Evolutionary conservation across 1,140 invertebrate species (phyloP), one percentile per base, ranked within the genome.

Genomic region (Zaprionus kolodkinae): DNA sequence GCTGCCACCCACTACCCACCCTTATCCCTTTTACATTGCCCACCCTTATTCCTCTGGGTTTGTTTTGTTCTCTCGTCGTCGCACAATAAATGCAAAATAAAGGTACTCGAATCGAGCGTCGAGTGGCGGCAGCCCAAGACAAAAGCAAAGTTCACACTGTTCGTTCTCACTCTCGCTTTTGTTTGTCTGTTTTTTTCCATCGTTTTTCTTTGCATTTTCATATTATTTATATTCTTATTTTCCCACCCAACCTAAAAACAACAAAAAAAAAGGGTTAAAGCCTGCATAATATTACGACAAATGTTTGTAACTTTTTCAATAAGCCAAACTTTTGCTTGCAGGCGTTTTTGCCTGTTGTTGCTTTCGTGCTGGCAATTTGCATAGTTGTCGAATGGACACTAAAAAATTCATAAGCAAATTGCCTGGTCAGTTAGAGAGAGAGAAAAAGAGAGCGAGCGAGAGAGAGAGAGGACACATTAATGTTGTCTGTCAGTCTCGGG

Each of bases 221-320:
- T 55, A 43, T 65, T 55, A 55, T 50, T 50, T 50, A 50, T 50
- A 45, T 45, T 45, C 45, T 11, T 17, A 12, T 50, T 13, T 35
- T 17, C 71, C 40, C 35, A 1, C 38, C 21, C 21, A 21, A 21
- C 21, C 21, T 21, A 21, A 21, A 33, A n/a, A 21, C 12, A 33
- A 55, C 57, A 4, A 27, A 30, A 30, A 66, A 48, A 78, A 88
- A 83, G 83, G 83, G 83, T 79, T 83, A 73, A 64, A 62, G 38
- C 84, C 84, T 87, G 84, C 80, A 87, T 87, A 87, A 80, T 84
- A 88, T 88, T 88, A 87, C 67, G 84, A 72, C 84, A 87, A 87
- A 88, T 88, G 84, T 61, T 45, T 83, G 35, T 72, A 87, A 87
- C 84, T 87, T 87, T 87, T 87, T 88, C 84, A 87, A 87, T 87